phyloP scores from a whole-genome alignment of 1,140 invertebrate genomes.

The Tachypleus tridentatus region DNA sequence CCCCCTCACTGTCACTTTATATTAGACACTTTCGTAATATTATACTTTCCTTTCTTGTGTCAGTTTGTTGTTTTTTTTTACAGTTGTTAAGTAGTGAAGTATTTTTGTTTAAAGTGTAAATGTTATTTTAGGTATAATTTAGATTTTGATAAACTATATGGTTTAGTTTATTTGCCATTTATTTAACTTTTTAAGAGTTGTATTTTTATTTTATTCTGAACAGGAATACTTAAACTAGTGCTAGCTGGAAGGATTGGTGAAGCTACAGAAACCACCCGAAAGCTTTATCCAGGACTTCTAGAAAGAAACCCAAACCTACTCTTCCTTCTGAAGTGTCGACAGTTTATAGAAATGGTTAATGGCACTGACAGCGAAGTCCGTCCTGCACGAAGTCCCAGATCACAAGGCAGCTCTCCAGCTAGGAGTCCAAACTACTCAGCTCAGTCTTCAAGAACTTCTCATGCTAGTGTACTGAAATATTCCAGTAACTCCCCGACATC shows the following conservation, averaged over 20 bases:
- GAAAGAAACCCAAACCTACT: conserved; percentile 79
- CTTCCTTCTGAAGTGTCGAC: conserved; percentile 89
- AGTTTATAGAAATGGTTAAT: conserved; percentile 79
- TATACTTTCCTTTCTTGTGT: too few relatives aligned
- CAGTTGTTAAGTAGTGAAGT: too few relatives aligned
- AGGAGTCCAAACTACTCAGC: conserved; percentile 26
- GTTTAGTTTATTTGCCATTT: too few relatives aligned
- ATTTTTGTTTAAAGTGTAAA: neutral
- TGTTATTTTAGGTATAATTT: neutral
- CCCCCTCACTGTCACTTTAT: too few relatives aligned
- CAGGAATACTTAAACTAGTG: conserved; percentile 87
- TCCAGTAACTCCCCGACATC: too few relatives aligned
- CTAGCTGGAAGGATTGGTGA: conserved; percentile 84
- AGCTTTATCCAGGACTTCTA: conserved; percentile 78
- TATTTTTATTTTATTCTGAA: conserved; percentile 18
- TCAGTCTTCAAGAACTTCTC: neutral
- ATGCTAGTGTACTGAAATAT: too few relatives aligned
- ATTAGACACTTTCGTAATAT: too few relatives aligned
- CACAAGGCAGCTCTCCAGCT: conserved; percentile 22
- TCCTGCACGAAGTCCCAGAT: conserved; percentile 22
- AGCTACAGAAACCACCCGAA: conserved; percentile 78
- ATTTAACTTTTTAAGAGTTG: conserved; percentile 1
- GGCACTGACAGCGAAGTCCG: conserved; percentile 37
- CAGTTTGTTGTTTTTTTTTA: too few relatives aligned
- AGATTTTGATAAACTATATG: neutral